These are phyloP conservation scores for Drosophila ananassae DNA, from an alignment of 1,140 invertebrate species.

Conservation along the genomic window DNA sequence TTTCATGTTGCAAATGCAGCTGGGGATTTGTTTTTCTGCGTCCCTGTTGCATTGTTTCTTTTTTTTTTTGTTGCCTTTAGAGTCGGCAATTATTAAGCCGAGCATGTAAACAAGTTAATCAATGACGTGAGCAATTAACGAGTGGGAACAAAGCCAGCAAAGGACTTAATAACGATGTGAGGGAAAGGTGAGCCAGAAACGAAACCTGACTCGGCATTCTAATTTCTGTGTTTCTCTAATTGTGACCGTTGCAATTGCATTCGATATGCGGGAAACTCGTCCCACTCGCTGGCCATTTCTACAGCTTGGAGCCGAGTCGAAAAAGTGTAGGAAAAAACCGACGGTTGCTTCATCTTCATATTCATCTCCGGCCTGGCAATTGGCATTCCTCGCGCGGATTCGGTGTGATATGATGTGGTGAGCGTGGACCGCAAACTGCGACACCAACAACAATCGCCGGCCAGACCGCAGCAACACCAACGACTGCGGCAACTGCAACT, in stretches of 20 bases:
- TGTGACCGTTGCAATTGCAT: conserved; percentile 58
- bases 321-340: background rate
- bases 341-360: conserved; percentile 69
- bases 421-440: conserved; percentile 48
- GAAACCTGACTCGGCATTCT: conserved; percentile 39
- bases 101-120: conserved; percentile 75
- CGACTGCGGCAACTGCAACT: conserved; percentile 29
- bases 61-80: conserved; percentile 28
- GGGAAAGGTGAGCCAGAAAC: conserved; percentile 8
- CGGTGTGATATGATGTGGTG: conserved; percentile 54
- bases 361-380: conserved; percentile 38
- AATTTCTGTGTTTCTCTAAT: conserved; percentile 65
- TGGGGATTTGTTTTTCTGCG: conserved; percentile 52
- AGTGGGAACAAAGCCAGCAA: conserved; percentile 1
- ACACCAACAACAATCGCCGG: conserved; percentile 46
- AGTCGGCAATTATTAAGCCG: conserved; percentile 62
- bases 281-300: conserved; percentile 50
- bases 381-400: conserved; percentile 37
- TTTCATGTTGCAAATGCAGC: conserved; percentile 61
- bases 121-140: conserved; percentile 72
- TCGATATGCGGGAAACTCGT: conserved; percentile 57
- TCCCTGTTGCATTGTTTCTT: conserved; percentile 36
- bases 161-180: background rate
- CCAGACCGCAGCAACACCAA: conserved; percentile 47
- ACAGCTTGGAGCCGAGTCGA: background rate